Conservation (phyloP, 2,113 vertebrate species). For the Agapornis roseicollis region DNA sequence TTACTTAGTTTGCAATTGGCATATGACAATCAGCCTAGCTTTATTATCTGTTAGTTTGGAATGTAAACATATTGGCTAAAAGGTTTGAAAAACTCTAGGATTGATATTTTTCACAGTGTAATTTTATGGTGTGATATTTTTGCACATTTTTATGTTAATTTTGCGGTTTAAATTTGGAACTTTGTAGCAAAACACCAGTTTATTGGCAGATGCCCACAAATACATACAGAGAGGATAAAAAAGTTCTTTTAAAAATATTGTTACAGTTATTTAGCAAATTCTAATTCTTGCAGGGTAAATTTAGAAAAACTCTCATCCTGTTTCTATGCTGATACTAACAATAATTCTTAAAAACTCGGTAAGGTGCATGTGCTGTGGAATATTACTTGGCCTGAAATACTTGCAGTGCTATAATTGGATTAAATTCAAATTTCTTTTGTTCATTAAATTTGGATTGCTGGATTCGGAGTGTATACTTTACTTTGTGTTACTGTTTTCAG, state of each 20-base stretch:
- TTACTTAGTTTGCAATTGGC: not conserved
- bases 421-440: not conserved
- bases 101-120: not conserved
- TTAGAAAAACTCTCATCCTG: not conserved
- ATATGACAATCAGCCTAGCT: not conserved
- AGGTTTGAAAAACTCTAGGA: not conserved
- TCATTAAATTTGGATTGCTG: not conserved
- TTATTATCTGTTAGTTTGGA: not conserved
- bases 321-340: not conserved
- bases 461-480: not conserved
- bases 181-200: not conserved
- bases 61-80: not conserved
- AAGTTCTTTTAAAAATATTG: not conserved
- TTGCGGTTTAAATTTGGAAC: not conserved
- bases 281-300: not conserved
- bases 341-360: not conserved
- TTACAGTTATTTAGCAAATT: not conserved
- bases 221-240: not conserved
- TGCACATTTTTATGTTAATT: not conserved
- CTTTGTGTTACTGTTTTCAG: not conserved
- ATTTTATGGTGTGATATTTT: not conserved
- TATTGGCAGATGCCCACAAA: not conserved
- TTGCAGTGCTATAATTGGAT: slow-evolving; percentile 17
- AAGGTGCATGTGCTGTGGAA: slow-evolving; percentile 29
- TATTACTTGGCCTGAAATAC: slow-evolving; percentile 35